A percentile compares a stretch with the other conserved stretches of the same genome.
Evolutionary conservation across 2,888 invertebrate species (phyloP).

Genomic region (Drosophila meridionalis): DNA sequence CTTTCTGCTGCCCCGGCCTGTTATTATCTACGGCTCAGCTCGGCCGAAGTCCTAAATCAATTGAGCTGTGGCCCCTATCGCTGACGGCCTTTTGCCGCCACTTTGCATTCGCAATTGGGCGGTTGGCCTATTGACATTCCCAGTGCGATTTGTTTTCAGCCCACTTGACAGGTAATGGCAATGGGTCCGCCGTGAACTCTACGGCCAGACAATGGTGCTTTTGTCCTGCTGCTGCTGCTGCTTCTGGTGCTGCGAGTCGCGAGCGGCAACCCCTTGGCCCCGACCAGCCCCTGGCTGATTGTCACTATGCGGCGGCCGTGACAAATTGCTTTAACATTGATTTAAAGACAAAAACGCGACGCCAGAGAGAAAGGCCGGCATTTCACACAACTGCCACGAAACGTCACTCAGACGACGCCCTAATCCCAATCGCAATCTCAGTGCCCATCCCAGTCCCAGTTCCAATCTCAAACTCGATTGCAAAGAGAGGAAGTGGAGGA

Average conservation of each 20-base stretch:
- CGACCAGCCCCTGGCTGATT: conserved; percentile 45
- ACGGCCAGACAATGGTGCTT: conserved; percentile 56
- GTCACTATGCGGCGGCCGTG: conserved; percentile 71
- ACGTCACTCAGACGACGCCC: conserved; percentile 74
- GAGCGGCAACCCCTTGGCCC: conserved; percentile 49
- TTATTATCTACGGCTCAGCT: conserved; percentile 36
- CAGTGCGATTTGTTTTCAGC: conserved; percentile 77
- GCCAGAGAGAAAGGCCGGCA: conserved; percentile 38
- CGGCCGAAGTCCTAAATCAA: conserved; percentile 64
- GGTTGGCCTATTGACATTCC: conserved; percentile 76
- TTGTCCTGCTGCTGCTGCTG: conserved; percentile 35
- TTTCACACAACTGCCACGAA: conserved; percentile 78
- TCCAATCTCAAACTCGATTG: conserved; percentile 44
- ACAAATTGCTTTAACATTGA: conserved; percentile 79
- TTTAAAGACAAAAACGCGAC: conserved; percentile 69
- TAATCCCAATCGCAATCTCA: conserved; percentile 50
- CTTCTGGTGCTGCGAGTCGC: conserved; percentile 9
- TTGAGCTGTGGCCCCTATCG: conserved; percentile 60
- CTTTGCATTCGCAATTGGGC: conserved; percentile 73
- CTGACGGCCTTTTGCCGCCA: conserved; percentile 69
- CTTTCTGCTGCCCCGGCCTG: conserved; percentile 12
- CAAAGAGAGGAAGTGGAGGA: neutral
- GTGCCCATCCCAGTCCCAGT: neutral
- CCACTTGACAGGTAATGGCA: conserved; percentile 76
- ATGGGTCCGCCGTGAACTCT: conserved; percentile 23